Evolutionary conservation across 2,888 invertebrate species (phyloP).

Genomic region (Lutraria lutraria): DNA sequence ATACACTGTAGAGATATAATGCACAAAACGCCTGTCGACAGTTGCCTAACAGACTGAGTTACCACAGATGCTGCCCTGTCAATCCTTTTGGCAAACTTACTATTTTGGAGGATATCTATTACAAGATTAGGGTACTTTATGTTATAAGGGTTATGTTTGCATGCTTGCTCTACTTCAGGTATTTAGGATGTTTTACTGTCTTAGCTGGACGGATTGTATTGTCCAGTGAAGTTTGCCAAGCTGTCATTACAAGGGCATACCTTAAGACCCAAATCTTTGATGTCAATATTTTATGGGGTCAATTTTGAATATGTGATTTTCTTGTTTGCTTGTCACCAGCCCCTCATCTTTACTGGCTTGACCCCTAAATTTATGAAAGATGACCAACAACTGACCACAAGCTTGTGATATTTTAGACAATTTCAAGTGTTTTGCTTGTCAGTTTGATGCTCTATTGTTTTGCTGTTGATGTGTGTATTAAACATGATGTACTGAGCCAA

Average conservation of each 20-base stretch:
- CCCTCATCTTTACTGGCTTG: constrained; percentile 40
- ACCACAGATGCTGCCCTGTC: not conserved
- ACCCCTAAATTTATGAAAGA: constrained; percentile 44
- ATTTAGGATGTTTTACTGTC: constrained; percentile 47
- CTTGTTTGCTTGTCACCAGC: constrained; percentile 35
- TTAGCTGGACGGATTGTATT: constrained; percentile 49
- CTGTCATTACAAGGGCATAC: constrained; percentile 39
- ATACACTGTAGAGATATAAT: constrained; percentile 12
- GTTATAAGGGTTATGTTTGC: constrained; percentile 4
- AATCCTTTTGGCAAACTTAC: constrained; percentile 8
- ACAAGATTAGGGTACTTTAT: not conserved
- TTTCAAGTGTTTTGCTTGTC: not conserved
- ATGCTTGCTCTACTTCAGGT: not conserved
- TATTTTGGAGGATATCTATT: constrained; percentile 14
- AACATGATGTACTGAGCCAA: not conserved
- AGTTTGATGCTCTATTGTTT: not conserved
- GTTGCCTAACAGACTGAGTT: not conserved
- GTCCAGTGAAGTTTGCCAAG: constrained; percentile 27
- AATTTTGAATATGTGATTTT: constrained; percentile 45
- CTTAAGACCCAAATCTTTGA: constrained; percentile 39
- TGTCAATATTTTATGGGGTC: constrained; percentile 42
- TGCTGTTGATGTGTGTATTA: not conserved
- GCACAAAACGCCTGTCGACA: constrained; percentile 7
- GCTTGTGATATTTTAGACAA: constrained; percentile 50
- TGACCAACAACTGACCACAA: constrained; percentile 39